phyloP scores from a whole-genome alignment of 2,797 vertebrate species.

The Pseudochirops cupreus region DNA sequence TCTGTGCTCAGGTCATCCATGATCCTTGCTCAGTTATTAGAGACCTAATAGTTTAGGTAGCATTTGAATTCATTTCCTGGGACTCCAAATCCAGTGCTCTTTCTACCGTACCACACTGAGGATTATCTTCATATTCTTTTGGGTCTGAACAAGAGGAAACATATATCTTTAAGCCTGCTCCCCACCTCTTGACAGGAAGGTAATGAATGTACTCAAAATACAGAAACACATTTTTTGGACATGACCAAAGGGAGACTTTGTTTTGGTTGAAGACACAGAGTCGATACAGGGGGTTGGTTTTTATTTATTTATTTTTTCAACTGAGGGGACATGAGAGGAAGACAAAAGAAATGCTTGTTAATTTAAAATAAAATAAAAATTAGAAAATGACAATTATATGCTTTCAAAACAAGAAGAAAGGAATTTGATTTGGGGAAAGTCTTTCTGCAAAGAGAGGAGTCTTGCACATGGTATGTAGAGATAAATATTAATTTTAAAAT shows the following conservation, averaged over 20 bases:
- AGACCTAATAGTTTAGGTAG: not conserved
- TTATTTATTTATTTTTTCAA: not conserved
- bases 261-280: not conserved
- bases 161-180: not conserved
- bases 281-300: not conserved
- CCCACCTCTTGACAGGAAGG: not conserved
- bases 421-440: constrained; percentile 10
- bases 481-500: not conserved
- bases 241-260: not conserved
- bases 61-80: not conserved
- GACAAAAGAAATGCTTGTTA: not conserved
- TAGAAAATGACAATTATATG: not conserved
- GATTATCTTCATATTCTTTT: not conserved
- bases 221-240: not conserved
- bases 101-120: not conserved
- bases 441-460: not conserved
- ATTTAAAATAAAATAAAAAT: not conserved
- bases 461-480: not conserved
- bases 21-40: not conserved
- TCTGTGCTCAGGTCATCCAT: not conserved
- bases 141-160: not conserved
- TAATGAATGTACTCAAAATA: not conserved
- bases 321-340: not conserved
- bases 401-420: not conserved
- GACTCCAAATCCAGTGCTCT: not conserved